phyloP scores from a whole-genome alignment of 2,113 vertebrate genomes.

The Plestiodon gilberti region DNA sequence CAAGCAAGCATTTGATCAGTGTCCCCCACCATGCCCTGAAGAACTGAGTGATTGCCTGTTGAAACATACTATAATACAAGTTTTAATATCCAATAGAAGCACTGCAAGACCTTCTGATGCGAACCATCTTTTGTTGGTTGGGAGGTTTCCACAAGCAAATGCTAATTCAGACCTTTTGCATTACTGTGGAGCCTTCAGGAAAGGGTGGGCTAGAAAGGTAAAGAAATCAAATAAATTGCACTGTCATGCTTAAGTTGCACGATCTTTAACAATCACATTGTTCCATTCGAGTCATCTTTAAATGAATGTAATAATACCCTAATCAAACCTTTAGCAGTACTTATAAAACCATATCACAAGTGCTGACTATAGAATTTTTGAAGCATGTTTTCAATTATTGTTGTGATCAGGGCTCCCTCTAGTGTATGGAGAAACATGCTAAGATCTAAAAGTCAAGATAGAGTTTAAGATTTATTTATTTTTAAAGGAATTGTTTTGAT shows the following conservation, averaged over 20 bases:
- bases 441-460: background rate
- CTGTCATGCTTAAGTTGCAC: background rate
- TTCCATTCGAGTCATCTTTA: background rate
- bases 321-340: background rate
- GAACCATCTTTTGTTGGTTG: background rate
- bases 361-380: background rate
- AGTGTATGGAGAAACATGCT: constrained; percentile 49
- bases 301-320: background rate
- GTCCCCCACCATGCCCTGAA: background rate
- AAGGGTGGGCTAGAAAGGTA: background rate
- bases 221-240: background rate
- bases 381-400: constrained; percentile 7
- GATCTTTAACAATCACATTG: too few relatives aligned
- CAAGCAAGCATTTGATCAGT: background rate
- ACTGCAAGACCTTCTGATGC: background rate
- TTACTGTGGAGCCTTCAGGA: background rate
- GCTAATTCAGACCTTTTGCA: too few relatives aligned
- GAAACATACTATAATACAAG: background rate
- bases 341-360: too few relatives aligned
- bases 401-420: constrained; percentile 71
- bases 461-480: background rate
- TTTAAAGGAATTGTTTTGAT: background rate
- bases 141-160: background rate
- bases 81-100: background rate
- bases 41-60: background rate